Evolutionary conservation across 1,140 invertebrate genomes (phyloP).

Genomic region (Augochlora pura): DNA sequence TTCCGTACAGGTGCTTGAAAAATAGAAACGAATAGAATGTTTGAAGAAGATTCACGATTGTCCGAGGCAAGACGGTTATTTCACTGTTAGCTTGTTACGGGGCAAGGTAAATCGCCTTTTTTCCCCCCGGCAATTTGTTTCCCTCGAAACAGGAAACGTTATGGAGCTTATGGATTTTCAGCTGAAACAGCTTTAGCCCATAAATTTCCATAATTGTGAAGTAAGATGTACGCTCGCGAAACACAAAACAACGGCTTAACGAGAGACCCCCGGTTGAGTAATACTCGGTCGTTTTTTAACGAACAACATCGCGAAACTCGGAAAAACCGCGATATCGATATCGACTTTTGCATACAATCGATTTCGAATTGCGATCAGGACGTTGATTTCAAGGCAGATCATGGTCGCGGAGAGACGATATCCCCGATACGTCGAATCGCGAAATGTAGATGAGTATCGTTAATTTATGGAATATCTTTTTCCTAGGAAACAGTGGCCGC

Average conservation of each 20-base stretch:
- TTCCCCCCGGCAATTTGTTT: background rate
- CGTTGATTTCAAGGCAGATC: too few species aligned
- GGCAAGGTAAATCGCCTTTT: background rate
- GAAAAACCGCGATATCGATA: background rate
- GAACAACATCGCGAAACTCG: background rate
- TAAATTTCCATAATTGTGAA: constrained; percentile 6
- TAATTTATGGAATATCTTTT: too few species aligned
- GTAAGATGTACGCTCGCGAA: background rate
- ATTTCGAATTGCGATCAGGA: too few species aligned
- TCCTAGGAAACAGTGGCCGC: too few species aligned
- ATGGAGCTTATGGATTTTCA: background rate
- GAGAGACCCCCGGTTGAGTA: background rate
- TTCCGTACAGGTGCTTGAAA: too few species aligned
- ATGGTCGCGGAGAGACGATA: too few species aligned
- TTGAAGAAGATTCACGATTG: background rate
- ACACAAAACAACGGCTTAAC: background rate
- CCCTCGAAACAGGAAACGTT: constrained; percentile 1
- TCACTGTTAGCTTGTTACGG: background rate
- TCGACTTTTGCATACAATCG: too few species aligned
- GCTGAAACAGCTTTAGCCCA: constrained; percentile 1
- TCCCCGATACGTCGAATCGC: too few species aligned
- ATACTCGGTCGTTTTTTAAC: background rate
- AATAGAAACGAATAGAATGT: too few species aligned
- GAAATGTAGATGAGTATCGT: too few species aligned
- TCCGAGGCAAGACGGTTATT: background rate